A percentile compares a stretch with the other conserved stretches of the same genome.
Evolutionary conservation across 2,113 vertebrate genomes (phyloP).

Genomic region (Bufo gargarizans): DNA sequence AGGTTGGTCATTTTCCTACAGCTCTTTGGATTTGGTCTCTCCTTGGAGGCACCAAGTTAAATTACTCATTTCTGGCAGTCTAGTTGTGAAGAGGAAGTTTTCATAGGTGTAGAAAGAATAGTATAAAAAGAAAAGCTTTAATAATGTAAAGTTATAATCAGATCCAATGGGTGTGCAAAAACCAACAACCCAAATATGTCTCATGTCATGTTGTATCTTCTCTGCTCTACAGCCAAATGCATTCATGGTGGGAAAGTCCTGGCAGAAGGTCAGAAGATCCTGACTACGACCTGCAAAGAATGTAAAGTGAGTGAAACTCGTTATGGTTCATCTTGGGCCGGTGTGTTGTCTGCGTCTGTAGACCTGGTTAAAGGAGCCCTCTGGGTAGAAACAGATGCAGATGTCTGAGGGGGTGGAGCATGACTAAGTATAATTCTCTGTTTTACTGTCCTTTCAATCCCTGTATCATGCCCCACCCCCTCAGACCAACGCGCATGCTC

Average conservation of each 20-base stretch:
- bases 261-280: slow-evolving; percentile 84
- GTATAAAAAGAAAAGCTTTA: background rate
- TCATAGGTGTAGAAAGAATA: background rate
- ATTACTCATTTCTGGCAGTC: background rate
- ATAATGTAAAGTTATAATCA: background rate
- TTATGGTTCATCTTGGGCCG: too few relatives aligned
- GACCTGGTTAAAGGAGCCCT: too few relatives aligned
- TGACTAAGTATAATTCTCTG: too few relatives aligned
- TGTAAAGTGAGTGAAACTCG: slow-evolving; percentile 81
- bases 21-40: background rate
- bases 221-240: slow-evolving; percentile 81
- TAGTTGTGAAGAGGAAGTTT: background rate
- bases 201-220: slow-evolving; percentile 28
- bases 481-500: background rate
- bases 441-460: background rate
- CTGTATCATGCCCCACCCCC: too few relatives aligned
- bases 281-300: slow-evolving; percentile 87
- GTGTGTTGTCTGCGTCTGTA: background rate
- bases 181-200: background rate
- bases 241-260: slow-evolving; percentile 84
- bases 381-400: too few relatives aligned
- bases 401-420: background rate
- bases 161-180: too few relatives aligned
- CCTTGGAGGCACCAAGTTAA: background rate
- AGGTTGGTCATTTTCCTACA: background rate